These are phyloP conservation scores for Tinamus major DNA, from an alignment of 2,797 vertebrate species.

Conservation along the genomic window DNA sequence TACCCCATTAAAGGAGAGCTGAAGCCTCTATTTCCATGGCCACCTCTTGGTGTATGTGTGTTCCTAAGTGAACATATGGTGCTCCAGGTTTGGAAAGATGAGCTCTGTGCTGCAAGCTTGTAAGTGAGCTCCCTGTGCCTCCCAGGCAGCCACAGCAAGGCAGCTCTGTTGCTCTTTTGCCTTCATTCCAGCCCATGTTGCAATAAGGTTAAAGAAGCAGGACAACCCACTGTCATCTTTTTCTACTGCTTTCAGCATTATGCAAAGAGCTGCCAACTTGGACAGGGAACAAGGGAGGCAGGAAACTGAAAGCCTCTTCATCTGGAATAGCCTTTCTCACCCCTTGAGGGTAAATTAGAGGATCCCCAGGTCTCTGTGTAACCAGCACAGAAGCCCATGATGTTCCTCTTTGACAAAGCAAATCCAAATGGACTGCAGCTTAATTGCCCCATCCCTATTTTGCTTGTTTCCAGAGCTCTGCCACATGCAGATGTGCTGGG, in stretches of 20 bases:
- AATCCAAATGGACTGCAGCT: fast-evolving
- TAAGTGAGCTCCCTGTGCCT: background rate
- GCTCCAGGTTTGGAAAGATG: background rate
- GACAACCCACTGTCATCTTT: fast-evolving
- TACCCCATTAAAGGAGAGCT: background rate
- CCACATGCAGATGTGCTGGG: background rate
- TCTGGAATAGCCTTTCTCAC: background rate
- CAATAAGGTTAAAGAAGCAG: background rate
- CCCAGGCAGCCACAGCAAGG: background rate
- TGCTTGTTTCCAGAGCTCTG: background rate
- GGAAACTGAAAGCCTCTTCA: background rate
- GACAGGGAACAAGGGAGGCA: background rate
- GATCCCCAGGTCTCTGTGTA: background rate
- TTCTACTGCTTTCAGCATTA: fast-evolving
- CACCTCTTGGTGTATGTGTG: fast-evolving
- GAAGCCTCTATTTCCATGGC: background rate
- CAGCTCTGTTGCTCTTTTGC: background rate
- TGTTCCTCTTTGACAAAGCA: background rate
- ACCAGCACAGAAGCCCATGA: background rate
- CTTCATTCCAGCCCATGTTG: background rate
- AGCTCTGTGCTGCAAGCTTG: background rate
- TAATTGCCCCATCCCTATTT: fast-evolving
- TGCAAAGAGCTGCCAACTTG: background rate
- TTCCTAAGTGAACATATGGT: background rate
- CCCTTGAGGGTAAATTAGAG: fast-evolving